Evolutionary conservation across 2,797 vertebrate species (phyloP).

Genomic region (Mormyrops boulengeri): DNA sequence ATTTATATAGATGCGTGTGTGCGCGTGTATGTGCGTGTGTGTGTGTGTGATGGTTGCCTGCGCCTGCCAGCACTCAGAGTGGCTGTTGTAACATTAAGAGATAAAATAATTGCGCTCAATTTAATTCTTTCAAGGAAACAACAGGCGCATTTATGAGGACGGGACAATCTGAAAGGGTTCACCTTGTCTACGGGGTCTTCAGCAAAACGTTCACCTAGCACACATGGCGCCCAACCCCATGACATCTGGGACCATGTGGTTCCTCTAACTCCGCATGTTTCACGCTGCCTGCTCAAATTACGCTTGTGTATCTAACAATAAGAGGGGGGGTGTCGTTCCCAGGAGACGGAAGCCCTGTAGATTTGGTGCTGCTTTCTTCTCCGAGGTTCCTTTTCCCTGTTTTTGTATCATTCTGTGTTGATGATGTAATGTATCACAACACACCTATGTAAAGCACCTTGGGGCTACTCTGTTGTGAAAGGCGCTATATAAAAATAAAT

Average conservation of each 20-base stretch:
- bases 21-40: background rate
- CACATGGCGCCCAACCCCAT: background rate
- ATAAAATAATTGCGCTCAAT: background rate
- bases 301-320: background rate
- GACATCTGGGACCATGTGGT: background rate
- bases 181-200: background rate
- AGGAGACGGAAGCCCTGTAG: conserved; percentile 71
- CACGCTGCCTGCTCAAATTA: too few relatives aligned
- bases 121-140: background rate
- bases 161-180: background rate
- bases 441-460: background rate
- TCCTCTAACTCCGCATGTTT: background rate
- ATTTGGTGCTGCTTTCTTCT: background rate
- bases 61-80: background rate
- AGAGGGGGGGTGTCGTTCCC: background rate
- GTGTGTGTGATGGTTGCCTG: background rate
- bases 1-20: background rate
- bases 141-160: background rate
- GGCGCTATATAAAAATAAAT: too few relatives aligned
- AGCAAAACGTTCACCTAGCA: background rate
- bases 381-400: background rate
- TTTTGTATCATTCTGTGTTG: background rate
- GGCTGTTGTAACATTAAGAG: background rate
- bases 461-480: background rate
- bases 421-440: background rate